These are phyloP conservation scores for Drosophila pruinosa DNA, from an alignment of 1,140 invertebrate genomes.

Conservation along the genomic window DNA sequence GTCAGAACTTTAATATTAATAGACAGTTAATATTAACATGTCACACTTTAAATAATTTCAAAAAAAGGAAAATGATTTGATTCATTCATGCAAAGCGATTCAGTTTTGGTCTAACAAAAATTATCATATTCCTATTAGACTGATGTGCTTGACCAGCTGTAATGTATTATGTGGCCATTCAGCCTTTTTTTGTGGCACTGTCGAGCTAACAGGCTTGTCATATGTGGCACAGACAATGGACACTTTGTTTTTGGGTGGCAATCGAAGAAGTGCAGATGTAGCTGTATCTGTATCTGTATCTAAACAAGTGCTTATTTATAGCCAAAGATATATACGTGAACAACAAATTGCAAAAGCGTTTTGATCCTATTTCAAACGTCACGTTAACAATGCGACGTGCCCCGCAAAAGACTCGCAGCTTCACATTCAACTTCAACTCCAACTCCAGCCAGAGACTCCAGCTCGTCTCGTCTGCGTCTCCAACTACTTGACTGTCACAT, in stretches of 20 bases:
- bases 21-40: too few species aligned
- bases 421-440: neutral
- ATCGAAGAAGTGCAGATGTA: neutral
- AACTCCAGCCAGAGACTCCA: neutral
- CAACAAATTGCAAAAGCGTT: constrained; percentile 27
- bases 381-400: constrained; percentile 51
- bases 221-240: constrained; percentile 15
- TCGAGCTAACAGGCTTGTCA: constrained; percentile 28
- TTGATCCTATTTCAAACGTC: constrained; percentile 79
- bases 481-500: constrained; percentile 78
- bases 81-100: too few species aligned
- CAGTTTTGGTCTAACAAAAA: too few species aligned
- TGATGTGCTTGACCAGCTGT: too few species aligned
- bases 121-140: too few species aligned
- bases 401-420: neutral
- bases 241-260: constrained; percentile 16
- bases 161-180: too few species aligned
- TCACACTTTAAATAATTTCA: too few species aligned
- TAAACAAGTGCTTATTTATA: neutral
- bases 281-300: constrained; percentile 2
- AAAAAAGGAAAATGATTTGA: too few species aligned
- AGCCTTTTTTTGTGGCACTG: constrained; percentile 4
- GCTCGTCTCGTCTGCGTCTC: constrained; percentile 37
- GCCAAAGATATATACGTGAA: constrained; percentile 3
- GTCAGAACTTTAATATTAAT: too few species aligned